Evolutionary conservation across 1,140 invertebrate genomes (phyloP).

Genomic region (Platyscapa corneri): DNA sequence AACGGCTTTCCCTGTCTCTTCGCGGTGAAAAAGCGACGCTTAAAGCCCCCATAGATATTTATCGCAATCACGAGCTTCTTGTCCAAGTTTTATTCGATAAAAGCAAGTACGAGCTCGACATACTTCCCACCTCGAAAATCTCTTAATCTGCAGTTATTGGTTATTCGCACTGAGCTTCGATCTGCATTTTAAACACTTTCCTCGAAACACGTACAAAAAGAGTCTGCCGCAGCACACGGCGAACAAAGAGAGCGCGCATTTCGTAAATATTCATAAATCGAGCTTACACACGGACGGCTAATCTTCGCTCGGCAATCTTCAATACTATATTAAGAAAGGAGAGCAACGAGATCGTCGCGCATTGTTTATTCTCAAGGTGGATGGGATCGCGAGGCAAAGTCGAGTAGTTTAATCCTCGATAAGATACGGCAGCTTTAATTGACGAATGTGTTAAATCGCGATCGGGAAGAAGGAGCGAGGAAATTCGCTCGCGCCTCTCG

Average conservation of each 20-base stretch:
- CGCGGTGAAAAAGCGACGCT: background rate
- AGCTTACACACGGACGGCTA: background rate
- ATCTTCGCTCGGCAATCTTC: background rate
- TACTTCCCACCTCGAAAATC: background rate
- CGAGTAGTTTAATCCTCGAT: background rate
- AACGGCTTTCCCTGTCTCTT: background rate
- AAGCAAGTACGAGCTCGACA: background rate
- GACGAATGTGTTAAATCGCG: constrained; percentile 27
- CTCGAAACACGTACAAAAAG: background rate
- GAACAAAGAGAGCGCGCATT: background rate
- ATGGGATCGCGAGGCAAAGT: background rate
- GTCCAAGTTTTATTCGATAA: background rate
- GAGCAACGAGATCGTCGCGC: background rate
- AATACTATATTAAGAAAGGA: background rate
- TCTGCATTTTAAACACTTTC: background rate
- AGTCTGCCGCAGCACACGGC: background rate
- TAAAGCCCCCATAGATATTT: background rate
- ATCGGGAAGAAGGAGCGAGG: background rate
- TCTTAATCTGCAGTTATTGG: constrained; percentile 6
- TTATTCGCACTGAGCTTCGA: background rate
- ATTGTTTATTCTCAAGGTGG: background rate
- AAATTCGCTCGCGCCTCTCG: constrained; percentile 2
- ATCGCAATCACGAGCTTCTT: background rate
- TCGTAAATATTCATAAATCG: background rate
- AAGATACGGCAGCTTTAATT: constrained; percentile 23